Evolutionary conservation across 2,888 invertebrate genomes (phyloP), one percentile per base, ranked within the genome.

Genomic region (Epinotia ramella): DNA sequence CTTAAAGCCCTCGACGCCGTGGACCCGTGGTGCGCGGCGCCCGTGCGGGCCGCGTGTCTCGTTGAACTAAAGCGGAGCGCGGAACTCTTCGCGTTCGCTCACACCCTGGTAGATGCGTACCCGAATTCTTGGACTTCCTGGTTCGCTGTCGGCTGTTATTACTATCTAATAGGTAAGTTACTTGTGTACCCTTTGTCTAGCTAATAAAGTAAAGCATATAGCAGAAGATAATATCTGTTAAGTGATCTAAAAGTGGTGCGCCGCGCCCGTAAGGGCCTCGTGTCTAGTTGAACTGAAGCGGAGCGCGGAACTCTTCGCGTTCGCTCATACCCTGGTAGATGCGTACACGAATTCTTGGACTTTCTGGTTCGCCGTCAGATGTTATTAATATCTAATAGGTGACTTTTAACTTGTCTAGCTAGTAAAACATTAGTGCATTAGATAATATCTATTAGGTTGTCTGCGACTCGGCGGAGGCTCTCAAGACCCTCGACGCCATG

Each of bases 121-220:
- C 99, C 99, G 0, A 97, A 97, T 81, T 96, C 97, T 82, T 98
- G 98, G 73, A 97, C 98, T 49, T 97, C 99, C 0, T 99, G 99
- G 99, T 99, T 98, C 94, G 98, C 99, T 4, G 99, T 99, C 18
- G 99, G 99, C 0, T 99, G 99, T 87, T 99, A 99, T 88, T 99
- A 99, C 89, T 98, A 98, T 85, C 95, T 62, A 33, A 62, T 49
- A 24, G 65, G 65, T 65, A 18, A n/a, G 63, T 63, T 46, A 49
- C 49, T 44, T 44, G 9, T 44, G 44, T 44, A 11, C 9, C 44
- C 44, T 44, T 49, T 49, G 16, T 28, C 24, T 28, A 28, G 3
- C 24, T 28, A 28, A 0, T 28, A 28, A 28, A 28, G 1, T 20
- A 20, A 20, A 20, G 20, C 20, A 20, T 20, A 20, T 20, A 20